These are phyloP conservation scores for Channa maculata DNA, from an alignment of 2,113 vertebrate species.

Conservation along the genomic window DNA sequence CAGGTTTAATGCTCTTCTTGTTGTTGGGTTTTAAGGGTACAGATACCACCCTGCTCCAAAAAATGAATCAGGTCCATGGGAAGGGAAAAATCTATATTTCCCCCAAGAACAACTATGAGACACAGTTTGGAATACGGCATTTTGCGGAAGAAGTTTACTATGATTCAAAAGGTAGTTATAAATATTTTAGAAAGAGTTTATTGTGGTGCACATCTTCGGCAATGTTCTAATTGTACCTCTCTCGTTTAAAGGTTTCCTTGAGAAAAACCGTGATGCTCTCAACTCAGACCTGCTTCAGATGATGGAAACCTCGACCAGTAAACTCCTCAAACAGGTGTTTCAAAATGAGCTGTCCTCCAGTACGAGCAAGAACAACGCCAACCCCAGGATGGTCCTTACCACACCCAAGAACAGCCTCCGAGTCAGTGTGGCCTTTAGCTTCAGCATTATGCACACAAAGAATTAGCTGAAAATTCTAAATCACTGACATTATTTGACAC, in stretches of 20 bases:
- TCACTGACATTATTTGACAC: neutral
- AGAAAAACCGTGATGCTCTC: conserved; percentile 94
- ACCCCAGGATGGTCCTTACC: conserved; percentile 72
- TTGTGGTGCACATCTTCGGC: neutral
- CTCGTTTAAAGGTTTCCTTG: conserved; percentile 89
- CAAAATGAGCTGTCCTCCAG: conserved; percentile 71
- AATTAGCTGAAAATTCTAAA: neutral
- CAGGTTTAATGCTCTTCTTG: conserved; percentile 12
- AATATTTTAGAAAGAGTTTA: too few species aligned
- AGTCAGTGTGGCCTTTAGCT: conserved; percentile 53
- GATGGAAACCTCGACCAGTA: conserved; percentile 89
- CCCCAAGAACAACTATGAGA: conserved; percentile 89
- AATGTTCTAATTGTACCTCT: conserved; percentile 6
- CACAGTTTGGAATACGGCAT: conserved; percentile 91
- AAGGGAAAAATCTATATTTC: conserved; percentile 88
- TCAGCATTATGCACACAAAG: neutral
- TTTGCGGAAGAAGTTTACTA: conserved; percentile 95
- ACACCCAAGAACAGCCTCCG: conserved; percentile 58
- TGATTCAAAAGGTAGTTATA: conserved; percentile 87
- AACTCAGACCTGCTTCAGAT: conserved; percentile 88
- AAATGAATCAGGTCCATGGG: conserved; percentile 87
- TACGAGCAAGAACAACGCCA: conserved; percentile 57
- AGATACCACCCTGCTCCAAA: conserved; percentile 91
- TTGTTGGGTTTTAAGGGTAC: conserved; percentile 86
- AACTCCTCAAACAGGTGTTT: conserved; percentile 90